These are phyloP conservation scores for Brachymystax lenok DNA, from an alignment of 2,797 vertebrate species.

Conservation along the genomic window DNA sequence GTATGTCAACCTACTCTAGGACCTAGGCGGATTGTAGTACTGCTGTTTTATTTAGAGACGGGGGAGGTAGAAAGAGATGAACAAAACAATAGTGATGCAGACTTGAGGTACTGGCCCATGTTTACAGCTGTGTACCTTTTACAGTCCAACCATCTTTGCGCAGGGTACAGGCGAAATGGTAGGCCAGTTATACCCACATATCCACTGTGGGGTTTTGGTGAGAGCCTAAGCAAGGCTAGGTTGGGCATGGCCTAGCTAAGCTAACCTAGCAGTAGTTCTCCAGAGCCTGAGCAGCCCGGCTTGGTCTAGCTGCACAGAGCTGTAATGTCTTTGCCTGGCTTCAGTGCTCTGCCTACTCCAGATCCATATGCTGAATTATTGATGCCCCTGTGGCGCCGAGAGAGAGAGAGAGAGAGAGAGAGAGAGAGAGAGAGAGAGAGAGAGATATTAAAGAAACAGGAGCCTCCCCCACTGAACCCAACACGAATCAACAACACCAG, in stretches of 20 bases:
- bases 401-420: too few relatives aligned
- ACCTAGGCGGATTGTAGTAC: background rate
- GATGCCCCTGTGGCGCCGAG: conserved; percentile 47
- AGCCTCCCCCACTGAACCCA: conserved; percentile 69
- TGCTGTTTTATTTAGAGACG: background rate
- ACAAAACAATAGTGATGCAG: too few relatives aligned
- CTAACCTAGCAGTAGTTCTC: background rate
- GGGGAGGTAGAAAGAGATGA: too few relatives aligned
- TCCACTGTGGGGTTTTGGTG: background rate
- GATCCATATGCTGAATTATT: conserved; percentile 80
- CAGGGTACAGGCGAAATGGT: background rate
- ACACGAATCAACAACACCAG: conserved; percentile 77
- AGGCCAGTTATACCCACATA: too few relatives aligned
- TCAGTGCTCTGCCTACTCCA: conserved; percentile 63
- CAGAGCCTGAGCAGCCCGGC: conserved; percentile 18
- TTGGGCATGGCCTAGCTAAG: conserved; percentile 9
- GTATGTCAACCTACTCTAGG: background rate
- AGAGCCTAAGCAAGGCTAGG: conserved; percentile 2
- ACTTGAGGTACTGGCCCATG: too few relatives aligned
- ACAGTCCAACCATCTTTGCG: too few relatives aligned
- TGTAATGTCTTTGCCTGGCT: conserved; percentile 45
- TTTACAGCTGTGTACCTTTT: too few relatives aligned
- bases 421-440: conserved; percentile 2
- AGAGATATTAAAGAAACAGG: conserved; percentile 68
- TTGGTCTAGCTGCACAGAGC: conserved; percentile 3